phyloP scores from a whole-genome alignment of 2,113 vertebrate genomes.

The Bothrops jararaca region DNA sequence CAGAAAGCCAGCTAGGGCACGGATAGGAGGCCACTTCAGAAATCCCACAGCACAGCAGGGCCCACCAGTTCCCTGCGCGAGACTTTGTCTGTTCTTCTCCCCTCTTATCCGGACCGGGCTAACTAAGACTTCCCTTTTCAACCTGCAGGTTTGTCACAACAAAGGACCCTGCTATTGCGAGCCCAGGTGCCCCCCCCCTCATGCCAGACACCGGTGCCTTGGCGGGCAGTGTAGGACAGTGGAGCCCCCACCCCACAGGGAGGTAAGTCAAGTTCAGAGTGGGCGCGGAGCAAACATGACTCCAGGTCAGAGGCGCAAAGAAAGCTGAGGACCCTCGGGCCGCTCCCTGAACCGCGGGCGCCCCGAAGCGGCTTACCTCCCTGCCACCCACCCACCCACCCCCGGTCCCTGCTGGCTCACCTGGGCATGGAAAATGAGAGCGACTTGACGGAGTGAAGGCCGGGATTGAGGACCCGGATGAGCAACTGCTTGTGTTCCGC shows the following conservation, averaged over 20 bases:
- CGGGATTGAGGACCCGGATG: constrained; percentile 88
- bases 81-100: not conserved
- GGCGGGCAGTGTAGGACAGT: constrained; percentile 86
- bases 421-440: constrained; percentile 92
- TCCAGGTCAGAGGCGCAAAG: too few species aligned
- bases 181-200: constrained; percentile 82
- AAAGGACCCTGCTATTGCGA: constrained; percentile 84
- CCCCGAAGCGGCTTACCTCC: too few species aligned
- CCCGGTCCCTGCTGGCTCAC: constrained; percentile 56
- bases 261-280: not conserved
- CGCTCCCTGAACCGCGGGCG: fast-evolving
- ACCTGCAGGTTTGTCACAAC: constrained; percentile 85
- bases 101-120: too few species aligned
- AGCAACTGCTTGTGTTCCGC: constrained; percentile 93
- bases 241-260: constrained; percentile 47
- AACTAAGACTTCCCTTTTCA: not conserved
- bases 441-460: constrained; percentile 88
- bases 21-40: too few species aligned
- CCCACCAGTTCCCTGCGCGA: too few species aligned
- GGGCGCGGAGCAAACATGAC: not conserved
- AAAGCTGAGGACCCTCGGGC: fast-evolving
- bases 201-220: constrained; percentile 67
- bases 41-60: too few species aligned
- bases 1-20: too few species aligned
- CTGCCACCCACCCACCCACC: too few species aligned